Evolutionary conservation across 2,113 vertebrate genomes (phyloP).

Genomic region (Anser cygnoides): DNA sequence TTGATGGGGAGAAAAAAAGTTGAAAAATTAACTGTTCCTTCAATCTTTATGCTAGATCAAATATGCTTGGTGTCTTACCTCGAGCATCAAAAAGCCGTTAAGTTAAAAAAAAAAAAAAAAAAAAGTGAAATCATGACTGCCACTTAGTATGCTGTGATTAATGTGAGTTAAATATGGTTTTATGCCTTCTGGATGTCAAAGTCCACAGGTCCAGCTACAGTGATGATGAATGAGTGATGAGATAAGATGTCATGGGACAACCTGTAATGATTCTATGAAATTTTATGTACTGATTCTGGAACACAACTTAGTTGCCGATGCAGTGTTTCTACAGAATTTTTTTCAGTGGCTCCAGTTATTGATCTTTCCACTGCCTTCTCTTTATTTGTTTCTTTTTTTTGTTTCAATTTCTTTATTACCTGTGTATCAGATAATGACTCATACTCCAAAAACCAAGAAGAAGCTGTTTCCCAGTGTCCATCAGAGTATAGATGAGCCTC

Average conservation of each 20-base stretch:
- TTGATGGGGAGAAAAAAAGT: neutral
- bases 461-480: constrained; percentile 65
- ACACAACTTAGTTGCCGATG: neutral
- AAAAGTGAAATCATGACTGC: neutral
- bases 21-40: constrained; percentile 21
- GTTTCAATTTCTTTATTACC: neutral
- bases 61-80: neutral
- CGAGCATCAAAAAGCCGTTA: constrained; percentile 17
- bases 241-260: neutral
- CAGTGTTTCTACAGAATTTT: neutral
- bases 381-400: neutral
- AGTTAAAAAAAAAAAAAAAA: neutral
- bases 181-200: neutral
- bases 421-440: constrained; percentile 90
- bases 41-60: neutral
- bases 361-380: neutral
- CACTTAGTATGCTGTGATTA: neutral
- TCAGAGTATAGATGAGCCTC: constrained; percentile 83
- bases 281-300: neutral
- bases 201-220: neutral
- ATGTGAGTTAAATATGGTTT: neutral
- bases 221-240: neutral
- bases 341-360: neutral
- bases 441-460: constrained; percentile 85
- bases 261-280: neutral